A percentile compares a stretch with the other conserved stretches of the same genome.
Evolutionary conservation across 2,113 vertebrate genomes (phyloP).

Genomic region (Chloropsis hardwickii): DNA sequence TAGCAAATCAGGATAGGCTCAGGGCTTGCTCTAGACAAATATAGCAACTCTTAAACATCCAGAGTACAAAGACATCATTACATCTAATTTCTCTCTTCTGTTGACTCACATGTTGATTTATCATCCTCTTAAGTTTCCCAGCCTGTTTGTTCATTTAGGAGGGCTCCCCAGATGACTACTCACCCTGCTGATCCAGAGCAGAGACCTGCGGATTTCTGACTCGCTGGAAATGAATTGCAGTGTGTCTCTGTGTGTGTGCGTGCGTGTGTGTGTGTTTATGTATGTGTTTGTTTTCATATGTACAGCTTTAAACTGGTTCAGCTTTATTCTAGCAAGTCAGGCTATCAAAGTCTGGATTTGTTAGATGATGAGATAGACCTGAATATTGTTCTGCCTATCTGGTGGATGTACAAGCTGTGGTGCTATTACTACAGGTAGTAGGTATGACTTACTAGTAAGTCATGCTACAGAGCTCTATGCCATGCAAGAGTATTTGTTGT

Average conservation of each 20-base stretch:
- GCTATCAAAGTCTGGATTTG: neutral
- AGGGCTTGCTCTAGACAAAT: neutral
- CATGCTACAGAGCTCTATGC: neutral
- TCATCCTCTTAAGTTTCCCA: neutral
- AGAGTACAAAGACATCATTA: neutral
- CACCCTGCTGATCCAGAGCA: neutral
- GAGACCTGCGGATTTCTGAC: neutral
- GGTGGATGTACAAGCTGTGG: rapidly evolving
- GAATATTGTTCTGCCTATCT: neutral
- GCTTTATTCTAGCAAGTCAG: neutral
- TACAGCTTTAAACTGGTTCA: neutral
- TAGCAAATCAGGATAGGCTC: neutral
- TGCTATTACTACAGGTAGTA: neutral
- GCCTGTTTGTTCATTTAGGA: neutral
- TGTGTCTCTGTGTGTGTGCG: neutral
- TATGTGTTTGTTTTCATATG: neutral
- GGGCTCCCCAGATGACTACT: neutral
- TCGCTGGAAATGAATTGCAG: neutral
- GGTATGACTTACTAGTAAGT: neutral
- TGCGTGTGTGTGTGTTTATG: neutral
- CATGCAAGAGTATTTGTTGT: neutral
- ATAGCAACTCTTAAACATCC: neutral
- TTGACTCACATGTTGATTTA: neutral
- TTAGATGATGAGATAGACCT: neutral
- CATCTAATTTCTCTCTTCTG: neutral